Conservation (phyloP, 2,888 invertebrate species). For the Lordiphosa andalusiaca region DNA sequence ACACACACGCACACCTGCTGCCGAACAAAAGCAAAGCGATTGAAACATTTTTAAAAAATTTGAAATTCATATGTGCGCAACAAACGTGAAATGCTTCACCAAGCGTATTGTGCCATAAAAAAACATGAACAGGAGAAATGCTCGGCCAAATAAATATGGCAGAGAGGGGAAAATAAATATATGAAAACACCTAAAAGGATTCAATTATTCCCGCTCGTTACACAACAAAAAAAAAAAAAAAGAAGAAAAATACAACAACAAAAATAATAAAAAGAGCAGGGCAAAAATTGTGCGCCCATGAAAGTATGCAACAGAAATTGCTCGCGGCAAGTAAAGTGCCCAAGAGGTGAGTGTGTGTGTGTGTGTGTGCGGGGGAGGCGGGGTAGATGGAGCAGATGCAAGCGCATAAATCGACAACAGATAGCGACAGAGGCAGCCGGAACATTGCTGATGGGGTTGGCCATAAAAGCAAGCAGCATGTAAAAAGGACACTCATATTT, state of each 20-base stretch:
- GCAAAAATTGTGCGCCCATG: constrained; percentile 57
- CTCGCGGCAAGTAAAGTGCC: constrained; percentile 69
- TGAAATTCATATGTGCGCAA: constrained; percentile 75
- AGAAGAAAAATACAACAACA: constrained; percentile 55
- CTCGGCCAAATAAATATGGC: constrained; percentile 41
- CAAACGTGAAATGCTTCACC: constrained; percentile 74
- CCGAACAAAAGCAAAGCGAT: constrained; percentile 43
- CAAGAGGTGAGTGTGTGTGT: background rate
- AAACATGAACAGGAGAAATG: constrained; percentile 56
- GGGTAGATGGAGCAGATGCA: constrained; percentile 48
- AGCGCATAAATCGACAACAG: constrained; percentile 68
- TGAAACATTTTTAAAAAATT: constrained; percentile 75
- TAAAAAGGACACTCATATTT: constrained; percentile 73
- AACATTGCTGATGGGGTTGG: constrained; percentile 27
- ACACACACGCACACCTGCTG: constrained; percentile 13
- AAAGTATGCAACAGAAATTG: constrained; percentile 74
- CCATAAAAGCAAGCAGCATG: constrained; percentile 66
- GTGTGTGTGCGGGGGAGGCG: constrained; percentile 3
- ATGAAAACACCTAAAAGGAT: constrained; percentile 75
- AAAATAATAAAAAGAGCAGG: constrained; percentile 27
- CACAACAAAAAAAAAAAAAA: constrained; percentile 49
- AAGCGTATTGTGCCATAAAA: constrained; percentile 73
- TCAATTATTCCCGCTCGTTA: constrained; percentile 75
- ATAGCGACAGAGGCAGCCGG: constrained; percentile 32
- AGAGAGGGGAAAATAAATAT: constrained; percentile 49